These are phyloP conservation scores for Rhinella marina DNA, from an alignment of 2,797 vertebrate species.

Conservation along the genomic window DNA sequence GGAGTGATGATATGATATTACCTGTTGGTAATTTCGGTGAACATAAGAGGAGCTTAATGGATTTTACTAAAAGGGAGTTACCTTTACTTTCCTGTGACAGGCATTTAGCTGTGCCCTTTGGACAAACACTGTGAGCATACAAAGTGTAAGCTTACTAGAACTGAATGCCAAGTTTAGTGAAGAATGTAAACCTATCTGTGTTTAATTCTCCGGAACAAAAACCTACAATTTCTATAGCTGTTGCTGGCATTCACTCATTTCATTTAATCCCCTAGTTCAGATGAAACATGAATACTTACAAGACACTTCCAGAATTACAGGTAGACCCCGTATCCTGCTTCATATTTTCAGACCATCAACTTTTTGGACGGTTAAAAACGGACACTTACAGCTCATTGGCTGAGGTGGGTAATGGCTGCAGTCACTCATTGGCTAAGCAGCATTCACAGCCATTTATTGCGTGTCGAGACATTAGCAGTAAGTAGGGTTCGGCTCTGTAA, in stretches of 20 bases:
- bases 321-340: not conserved
- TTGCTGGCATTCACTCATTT: not conserved
- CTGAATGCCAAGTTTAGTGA: conserved; percentile 43
- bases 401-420: too few species aligned
- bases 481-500: too few species aligned
- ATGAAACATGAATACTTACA: not conserved
- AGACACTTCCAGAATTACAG: not conserved
- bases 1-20: conserved; percentile 16
- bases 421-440: too few species aligned
- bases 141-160: conserved; percentile 29
- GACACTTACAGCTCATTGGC: too few species aligned
- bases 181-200: conserved; percentile 34
- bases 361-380: too few species aligned
- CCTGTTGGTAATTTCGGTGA: not conserved
- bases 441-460: too few species aligned
- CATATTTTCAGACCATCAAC: not conserved
- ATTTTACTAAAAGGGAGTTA: conserved; percentile 47
- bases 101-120: conserved; percentile 56
- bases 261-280: conserved; percentile 13
- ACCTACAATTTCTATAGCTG: conserved; percentile 9
- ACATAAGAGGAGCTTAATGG: conserved; percentile 33
- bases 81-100: conserved; percentile 48
- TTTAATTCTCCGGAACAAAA: conserved; percentile 9
- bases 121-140: conserved; percentile 53
- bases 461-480: not conserved